A percentile compares a stretch with the other conserved stretches of the same genome.
Evolutionary conservation across 2,888 invertebrate species (phyloP).

Genomic region (Blastobasis adustella): DNA sequence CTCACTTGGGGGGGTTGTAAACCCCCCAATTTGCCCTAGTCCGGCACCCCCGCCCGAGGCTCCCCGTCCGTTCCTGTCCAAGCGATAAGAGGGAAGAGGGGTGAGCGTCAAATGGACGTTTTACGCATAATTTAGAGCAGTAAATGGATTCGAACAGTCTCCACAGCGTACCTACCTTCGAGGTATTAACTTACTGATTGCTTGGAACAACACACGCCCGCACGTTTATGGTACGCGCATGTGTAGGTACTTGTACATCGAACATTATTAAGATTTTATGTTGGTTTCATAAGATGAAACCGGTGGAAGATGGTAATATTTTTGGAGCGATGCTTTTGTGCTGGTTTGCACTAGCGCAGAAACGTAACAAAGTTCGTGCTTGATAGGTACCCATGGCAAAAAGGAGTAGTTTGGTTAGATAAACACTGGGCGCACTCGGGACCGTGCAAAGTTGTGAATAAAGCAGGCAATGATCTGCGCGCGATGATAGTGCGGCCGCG

Average conservation of each 20-base stretch:
- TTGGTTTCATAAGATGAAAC: no score
- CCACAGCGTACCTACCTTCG: conserved; percentile 58
- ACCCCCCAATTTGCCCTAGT: conserved; percentile 72
- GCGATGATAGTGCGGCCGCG: no score
- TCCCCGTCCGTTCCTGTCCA: conserved; percentile 67
- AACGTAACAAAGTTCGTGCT: no score
- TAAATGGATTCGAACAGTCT: conserved; percentile 75
- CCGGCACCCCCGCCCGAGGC: conserved; percentile 71
- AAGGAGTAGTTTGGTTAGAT: no score
- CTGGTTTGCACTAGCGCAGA: no score
- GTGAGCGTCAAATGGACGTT: conserved; percentile 75
- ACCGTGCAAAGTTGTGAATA: no score
- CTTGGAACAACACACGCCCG: background rate
- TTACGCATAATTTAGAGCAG: conserved; percentile 77
- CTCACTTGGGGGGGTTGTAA: conserved; percentile 58
- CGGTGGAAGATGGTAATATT: no score
- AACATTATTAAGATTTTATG: background rate
- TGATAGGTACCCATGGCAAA: no score
- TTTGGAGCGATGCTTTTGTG: no score
- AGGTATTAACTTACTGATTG: conserved; percentile 21
- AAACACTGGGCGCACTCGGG: no score
- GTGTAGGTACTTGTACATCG: background rate
- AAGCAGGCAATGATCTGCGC: no score
- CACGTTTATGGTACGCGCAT: background rate
- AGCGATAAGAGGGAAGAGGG: conserved; percentile 74